Conservation (phyloP, 2,113 vertebrate species). For the Benitochromis conjunctus region DNA sequence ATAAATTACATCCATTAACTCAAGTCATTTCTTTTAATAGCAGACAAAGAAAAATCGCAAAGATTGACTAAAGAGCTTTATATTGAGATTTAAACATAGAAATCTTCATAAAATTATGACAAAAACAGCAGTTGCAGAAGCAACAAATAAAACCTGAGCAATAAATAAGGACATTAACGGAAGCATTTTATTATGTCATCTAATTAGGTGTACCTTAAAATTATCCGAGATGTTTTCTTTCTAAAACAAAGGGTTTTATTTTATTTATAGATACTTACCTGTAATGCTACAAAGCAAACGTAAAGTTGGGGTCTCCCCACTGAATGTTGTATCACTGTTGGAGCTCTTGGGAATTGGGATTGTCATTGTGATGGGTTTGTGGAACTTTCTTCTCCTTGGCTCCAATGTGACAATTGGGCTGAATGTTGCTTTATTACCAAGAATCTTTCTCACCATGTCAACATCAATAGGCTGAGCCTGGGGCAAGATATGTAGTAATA, state of each 20-base stretch:
- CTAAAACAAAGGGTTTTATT: not conserved
- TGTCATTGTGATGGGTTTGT: slow-evolving; percentile 98
- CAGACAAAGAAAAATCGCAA: not conserved
- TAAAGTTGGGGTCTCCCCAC: slow-evolving; percentile 87
- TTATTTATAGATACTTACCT: slow-evolving; percentile 68
- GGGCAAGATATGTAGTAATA: not conserved
- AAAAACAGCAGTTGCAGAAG: not conserved
- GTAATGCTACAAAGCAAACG: slow-evolving; percentile 96
- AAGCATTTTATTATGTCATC: not conserved
- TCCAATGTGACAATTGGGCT: slow-evolving; percentile 95
- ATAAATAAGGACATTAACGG: not conserved
- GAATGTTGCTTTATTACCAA: slow-evolving; percentile 96
- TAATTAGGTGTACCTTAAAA: not conserved
- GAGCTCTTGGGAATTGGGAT: slow-evolving; percentile 91
- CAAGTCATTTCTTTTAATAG: not conserved
- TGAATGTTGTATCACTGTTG: slow-evolving; percentile 80
- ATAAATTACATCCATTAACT: not conserved
- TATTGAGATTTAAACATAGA: not conserved
- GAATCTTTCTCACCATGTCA: slow-evolving; percentile 89
- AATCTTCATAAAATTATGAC: not conserved
- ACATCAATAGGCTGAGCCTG: slow-evolving; percentile 91
- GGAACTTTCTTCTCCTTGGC: slow-evolving; percentile 94
- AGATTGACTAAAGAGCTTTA: not conserved
- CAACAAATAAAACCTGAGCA: not conserved
- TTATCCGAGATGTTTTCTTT: not conserved